Percentiles rank a stretch among this genome's conserved stretches.
Conservation (phyloP, 2,113 vertebrate species). For the Atlantisia rogersi region DNA sequence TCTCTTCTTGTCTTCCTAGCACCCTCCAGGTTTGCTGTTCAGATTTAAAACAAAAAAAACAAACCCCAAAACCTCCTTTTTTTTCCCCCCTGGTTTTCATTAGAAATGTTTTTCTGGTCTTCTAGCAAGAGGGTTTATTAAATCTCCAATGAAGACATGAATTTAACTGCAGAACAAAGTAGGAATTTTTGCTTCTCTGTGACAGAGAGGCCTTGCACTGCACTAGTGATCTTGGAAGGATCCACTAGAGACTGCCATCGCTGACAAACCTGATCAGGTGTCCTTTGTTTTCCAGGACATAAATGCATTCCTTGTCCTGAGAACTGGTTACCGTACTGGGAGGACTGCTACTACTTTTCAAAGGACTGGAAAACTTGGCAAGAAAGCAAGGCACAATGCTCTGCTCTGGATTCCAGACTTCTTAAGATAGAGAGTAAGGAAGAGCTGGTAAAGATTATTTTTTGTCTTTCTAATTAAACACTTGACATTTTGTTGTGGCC, state of each 20-base stretch:
- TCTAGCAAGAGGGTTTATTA: not conserved
- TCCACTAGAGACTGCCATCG: not conserved
- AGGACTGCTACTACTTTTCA: constrained; percentile 61
- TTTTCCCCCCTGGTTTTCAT: not conserved
- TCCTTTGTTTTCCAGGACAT: not conserved
- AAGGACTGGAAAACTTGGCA: constrained; percentile 48
- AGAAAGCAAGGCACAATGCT: constrained; percentile 46
- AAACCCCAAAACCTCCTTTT: not conserved
- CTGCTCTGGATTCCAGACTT: constrained; percentile 43
- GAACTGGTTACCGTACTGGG: constrained; percentile 61
- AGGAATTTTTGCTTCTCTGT: not conserved
- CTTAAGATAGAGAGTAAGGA: constrained; percentile 58
- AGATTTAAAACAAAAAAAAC: not conserved
- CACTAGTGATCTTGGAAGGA: not conserved
- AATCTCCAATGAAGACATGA: not conserved
- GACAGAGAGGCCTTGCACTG: not conserved
- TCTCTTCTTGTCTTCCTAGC: not conserved
- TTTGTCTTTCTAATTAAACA: not conserved
- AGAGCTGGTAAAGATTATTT: constrained; percentile 60
- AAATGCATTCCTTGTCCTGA: constrained; percentile 64
- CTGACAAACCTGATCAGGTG: not conserved
- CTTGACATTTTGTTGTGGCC: not conserved
- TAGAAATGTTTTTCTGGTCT: not conserved
- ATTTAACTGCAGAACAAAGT: not conserved
- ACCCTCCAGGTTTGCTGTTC: not conserved